These are phyloP conservation scores for Mellilla xanthometata DNA, from an alignment of 2,888 invertebrate genomes.

Conservation along the genomic window DNA sequence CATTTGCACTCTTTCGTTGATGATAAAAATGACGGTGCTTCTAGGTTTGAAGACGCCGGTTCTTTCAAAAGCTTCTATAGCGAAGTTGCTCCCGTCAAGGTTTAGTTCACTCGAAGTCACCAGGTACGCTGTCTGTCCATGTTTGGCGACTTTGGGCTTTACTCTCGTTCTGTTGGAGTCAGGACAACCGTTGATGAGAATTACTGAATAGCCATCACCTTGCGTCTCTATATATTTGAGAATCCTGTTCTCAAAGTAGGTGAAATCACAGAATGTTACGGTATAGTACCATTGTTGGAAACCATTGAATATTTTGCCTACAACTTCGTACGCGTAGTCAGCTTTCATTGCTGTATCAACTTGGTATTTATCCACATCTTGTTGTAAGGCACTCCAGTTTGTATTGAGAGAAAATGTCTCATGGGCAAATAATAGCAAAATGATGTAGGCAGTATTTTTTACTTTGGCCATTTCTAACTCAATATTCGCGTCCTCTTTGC, in stretches of 20 bases:
- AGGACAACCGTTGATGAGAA: slow-evolving; percentile 68
- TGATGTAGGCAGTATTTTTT: slow-evolving; percentile 32
- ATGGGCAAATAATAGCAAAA: slow-evolving; percentile 36
- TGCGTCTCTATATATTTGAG: slow-evolving; percentile 67
- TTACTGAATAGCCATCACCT: slow-evolving; percentile 63
- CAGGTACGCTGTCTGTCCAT: slow-evolving; percentile 67
- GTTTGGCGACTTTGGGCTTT: slow-evolving; percentile 65
- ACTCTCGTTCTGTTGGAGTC: slow-evolving; percentile 48
- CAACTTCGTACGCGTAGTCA: slow-evolving; percentile 59
- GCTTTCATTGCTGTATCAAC: slow-evolving; percentile 52
- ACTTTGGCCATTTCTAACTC: slow-evolving; percentile 40
- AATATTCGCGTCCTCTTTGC: slow-evolving; percentile 34
- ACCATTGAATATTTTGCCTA: slow-evolving; percentile 62
- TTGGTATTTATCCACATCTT: slow-evolving; percentile 59
- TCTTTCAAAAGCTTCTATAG: slow-evolving; percentile 55
- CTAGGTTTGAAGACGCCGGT: slow-evolving; percentile 72
- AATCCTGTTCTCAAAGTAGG: slow-evolving; percentile 72
- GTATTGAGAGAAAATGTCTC: slow-evolving; percentile 23
- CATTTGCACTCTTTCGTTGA: slow-evolving; percentile 51
- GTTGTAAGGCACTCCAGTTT: slow-evolving; percentile 34
- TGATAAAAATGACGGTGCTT: slow-evolving; percentile 65
- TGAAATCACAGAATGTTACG: slow-evolving; percentile 71
- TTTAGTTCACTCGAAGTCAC: slow-evolving; percentile 60
- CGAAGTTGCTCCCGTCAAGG: slow-evolving; percentile 55
- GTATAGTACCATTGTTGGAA: slow-evolving; percentile 74